Evolutionary conservation across 2,888 invertebrate genomes (phyloP), one percentile per base, ranked within the genome.

Genomic region (Chrysomela aeneicollis): DNA sequence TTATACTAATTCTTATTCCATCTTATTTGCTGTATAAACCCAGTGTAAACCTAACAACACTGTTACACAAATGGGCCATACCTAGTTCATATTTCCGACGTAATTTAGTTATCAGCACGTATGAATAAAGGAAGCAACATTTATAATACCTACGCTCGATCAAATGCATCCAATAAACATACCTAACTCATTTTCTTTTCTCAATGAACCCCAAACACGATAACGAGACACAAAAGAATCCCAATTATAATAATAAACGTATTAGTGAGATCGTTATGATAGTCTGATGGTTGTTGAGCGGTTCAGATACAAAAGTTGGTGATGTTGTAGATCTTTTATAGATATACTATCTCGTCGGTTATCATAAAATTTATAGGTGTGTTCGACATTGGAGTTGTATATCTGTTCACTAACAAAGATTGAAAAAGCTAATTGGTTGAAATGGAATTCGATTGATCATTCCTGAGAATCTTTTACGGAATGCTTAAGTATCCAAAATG

Each of bases 241-340:
- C 18, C 49, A 52, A 64, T 64, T 64, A 64, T 57, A 64, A 64
- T 64, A 64, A 64, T 64, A 64, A 61, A 61, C 64, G 52, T 61
- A 64, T 64, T 64, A 61, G 52, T 55, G 60, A 52, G 58, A 19
- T 64, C 26, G 61, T 42, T 57, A 42, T 47, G 60, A 46, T 49
- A 21, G 21, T 35, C 35, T 42, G 26, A 26, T 46, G 12, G 60
- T 51, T 59, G 46, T 54, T 54, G 26, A 54, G 17, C 49, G 54
- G 37, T 22, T 19, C 21, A 26, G 30, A 49, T 53, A 59, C 49
- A 55, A 61, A 26, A 21, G 49, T 17, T 32, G 21, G 35, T 26
- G 30, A 42, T 30, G 47, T 4, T 61, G 32, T 53, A 35, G 21
- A 57, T 42, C 26, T 35, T 21, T 42, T n/a, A 22, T 8, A 35